Base-by-base conservation (phyloP, 2,888 invertebrate genomes). In the Atherix ibis region DNA sequence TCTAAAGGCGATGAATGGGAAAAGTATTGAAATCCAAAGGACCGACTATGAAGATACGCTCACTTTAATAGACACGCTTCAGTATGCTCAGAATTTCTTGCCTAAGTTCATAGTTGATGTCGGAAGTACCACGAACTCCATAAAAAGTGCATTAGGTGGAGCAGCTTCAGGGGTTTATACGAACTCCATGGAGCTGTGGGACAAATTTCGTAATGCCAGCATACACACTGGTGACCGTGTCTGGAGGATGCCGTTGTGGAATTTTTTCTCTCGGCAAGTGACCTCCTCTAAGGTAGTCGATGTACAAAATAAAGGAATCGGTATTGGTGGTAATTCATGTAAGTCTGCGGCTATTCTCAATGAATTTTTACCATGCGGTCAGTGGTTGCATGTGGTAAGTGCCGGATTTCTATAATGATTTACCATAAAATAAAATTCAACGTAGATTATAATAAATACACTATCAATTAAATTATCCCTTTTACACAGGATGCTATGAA, bases 201-300 rank as follows among this genome's bases (percentile, higher is more conserved):
- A 71, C 39, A 52, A 52, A 36, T 61, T 82, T 45, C 67, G 76
- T 44, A 61, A 70, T 42, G 81, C 84, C 5, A 75, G 80, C 31
- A 64, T 67, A 47, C 67, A 70, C 40, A 76, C 81, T 0, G 87
- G 85, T 0, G 87, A 87, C 52, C 62, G 85, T 16, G 68, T 87
- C 2, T 87, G 87, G 85, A 64, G 83, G 31, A 73, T 87, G 68
- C 87, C 87, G 0, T 55, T 87, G 14, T 83, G 78, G 71, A 66
- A 71, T 32, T 73, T 73, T 51, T 85, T 76, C 53, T 70, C 66
- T 18, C 66, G 67, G 32, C 64, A 72, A 17, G 28, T 35, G 18
- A 68, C 62, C 22, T 59, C 66, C 44, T 54, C 58, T 26, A 48
- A 53, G n/a, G 48, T 49, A 12, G 64, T 63, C 2, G 81, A 81